These are phyloP conservation scores for Eretmocerus hayati DNA, from an alignment of 2,888 invertebrate genomes.

Conservation along the genomic window DNA sequence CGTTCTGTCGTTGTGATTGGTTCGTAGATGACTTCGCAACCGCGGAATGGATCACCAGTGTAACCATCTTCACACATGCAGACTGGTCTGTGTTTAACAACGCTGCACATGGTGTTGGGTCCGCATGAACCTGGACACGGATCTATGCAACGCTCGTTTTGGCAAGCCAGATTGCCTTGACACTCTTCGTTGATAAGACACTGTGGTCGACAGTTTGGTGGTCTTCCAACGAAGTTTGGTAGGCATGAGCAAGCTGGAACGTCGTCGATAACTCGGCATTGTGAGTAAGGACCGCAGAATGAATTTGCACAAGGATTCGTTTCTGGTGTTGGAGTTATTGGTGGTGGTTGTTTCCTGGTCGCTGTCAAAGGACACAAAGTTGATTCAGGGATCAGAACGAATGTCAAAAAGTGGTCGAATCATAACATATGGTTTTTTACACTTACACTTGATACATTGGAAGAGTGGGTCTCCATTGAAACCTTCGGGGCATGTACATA, in stretches of 20 bases:
- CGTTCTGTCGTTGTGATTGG: conserved; percentile 54
- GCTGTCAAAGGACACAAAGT: too few relatives aligned
- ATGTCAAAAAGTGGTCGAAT: too few relatives aligned
- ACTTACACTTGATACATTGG: conserved; percentile 51
- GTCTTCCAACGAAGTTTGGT: conserved; percentile 70
- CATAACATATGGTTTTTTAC: too few relatives aligned
- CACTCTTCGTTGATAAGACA: conserved; percentile 81
- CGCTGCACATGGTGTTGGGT: conserved; percentile 67
- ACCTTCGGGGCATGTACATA: conserved; percentile 72
- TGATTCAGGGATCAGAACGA: too few relatives aligned
- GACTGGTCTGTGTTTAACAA: conserved; percentile 75
- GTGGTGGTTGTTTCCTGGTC: neutral
- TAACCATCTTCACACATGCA: conserved; percentile 75
- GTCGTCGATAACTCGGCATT: conserved; percentile 69
- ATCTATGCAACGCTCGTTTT: conserved; percentile 72
- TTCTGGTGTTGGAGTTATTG: conserved; percentile 34
- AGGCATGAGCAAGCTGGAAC: conserved; percentile 76
- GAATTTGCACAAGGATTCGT: conserved; percentile 73
- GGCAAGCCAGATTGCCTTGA: conserved; percentile 73
- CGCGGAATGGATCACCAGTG: conserved; percentile 79
- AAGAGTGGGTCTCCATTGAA: conserved; percentile 77
- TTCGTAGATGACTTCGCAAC: conserved; percentile 52
- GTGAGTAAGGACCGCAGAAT: conserved; percentile 78
- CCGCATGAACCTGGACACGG: conserved; percentile 85
- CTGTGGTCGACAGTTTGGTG: conserved; percentile 81